Percentiles rank a stretch among this genome's conserved stretches.
Evolutionary conservation across 2,797 vertebrate species (phyloP).

Genomic region (Xenentodon cancila): DNA sequence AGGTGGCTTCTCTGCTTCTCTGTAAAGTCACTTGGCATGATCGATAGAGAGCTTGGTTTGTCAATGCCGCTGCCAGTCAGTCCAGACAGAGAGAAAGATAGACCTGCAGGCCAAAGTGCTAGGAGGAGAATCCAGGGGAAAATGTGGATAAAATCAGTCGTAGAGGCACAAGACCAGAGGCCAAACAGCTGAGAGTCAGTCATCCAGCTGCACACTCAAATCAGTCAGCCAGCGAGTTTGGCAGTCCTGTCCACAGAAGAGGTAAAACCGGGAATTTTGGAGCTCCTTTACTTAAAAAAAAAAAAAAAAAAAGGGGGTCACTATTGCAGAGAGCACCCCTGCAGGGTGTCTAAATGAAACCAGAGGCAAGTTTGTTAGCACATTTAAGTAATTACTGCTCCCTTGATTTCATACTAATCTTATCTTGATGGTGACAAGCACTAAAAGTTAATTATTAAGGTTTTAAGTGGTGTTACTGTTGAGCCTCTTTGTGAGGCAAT

Average conservation of each 20-base stretch:
- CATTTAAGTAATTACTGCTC: conserved; percentile 18
- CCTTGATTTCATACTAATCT: conserved; percentile 22
- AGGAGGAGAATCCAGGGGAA: conserved; percentile 58
- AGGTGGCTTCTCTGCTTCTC: conserved; percentile 61
- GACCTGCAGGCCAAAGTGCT: conserved; percentile 7
- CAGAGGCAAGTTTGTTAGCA: conserved; percentile 12
- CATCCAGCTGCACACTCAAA: conserved; percentile 48
- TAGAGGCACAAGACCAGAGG: conserved; percentile 52
- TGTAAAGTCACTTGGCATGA: conserved; percentile 70
- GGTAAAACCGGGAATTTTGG: conserved; percentile 52
- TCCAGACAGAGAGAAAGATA: conserved; percentile 4
- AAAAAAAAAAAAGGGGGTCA: conserved; percentile 22
- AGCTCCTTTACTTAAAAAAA: conserved; percentile 30
- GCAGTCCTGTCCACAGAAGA: conserved; percentile 58
- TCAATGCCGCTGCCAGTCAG: conserved; percentile 70
- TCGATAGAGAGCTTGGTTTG: conserved; percentile 66
- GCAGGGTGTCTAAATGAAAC: conserved; percentile 7
- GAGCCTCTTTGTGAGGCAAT: background rate
- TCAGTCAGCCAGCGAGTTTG: conserved; percentile 61
- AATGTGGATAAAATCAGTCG: conserved; percentile 55
- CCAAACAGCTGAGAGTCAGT: conserved; percentile 59
- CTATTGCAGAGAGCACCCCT: background rate
- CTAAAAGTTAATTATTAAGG: conserved; percentile 5
- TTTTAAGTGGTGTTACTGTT: background rate
- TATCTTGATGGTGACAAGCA: conserved; percentile 9